phyloP scores from a whole-genome alignment of 2,888 invertebrate genomes.

The Synergus itoensis region DNA sequence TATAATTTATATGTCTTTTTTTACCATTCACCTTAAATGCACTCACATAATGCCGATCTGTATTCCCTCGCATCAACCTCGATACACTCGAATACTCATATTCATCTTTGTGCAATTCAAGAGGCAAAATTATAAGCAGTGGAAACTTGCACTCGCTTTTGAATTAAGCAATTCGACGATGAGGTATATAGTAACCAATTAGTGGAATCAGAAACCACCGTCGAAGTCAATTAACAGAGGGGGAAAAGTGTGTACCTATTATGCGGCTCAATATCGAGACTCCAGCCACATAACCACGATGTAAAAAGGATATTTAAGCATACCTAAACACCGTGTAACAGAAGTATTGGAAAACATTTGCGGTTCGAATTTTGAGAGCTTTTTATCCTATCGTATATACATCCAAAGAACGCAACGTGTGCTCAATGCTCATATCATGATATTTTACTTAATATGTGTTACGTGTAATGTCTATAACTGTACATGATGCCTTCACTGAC shows the following conservation, averaged over 20 bases:
- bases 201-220: neutral
- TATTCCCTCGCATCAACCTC: neutral
- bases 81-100: neutral
- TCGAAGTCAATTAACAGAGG: neutral
- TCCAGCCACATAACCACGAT: neutral
- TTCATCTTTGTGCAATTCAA: neutral
- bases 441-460: too few relatives aligned
- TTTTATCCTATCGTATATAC: neutral
- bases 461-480: too few relatives aligned
- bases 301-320: neutral
- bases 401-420: neutral
- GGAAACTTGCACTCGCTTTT: neutral
- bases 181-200: neutral
- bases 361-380: neutral
- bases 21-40: too few relatives aligned
- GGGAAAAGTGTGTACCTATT: neutral
- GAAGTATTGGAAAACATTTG: slow-evolving; percentile 1
- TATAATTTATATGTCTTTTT: too few relatives aligned
- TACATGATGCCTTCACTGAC: neutral
- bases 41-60: neutral
- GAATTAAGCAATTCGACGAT: slow-evolving; percentile 2
- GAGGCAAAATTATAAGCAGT: neutral
- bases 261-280: neutral
- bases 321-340: neutral
- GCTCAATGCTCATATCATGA: neutral